These are phyloP conservation scores for Echeneis naucrates DNA, from an alignment of 2,797 vertebrate species.

Conservation along the genomic window DNA sequence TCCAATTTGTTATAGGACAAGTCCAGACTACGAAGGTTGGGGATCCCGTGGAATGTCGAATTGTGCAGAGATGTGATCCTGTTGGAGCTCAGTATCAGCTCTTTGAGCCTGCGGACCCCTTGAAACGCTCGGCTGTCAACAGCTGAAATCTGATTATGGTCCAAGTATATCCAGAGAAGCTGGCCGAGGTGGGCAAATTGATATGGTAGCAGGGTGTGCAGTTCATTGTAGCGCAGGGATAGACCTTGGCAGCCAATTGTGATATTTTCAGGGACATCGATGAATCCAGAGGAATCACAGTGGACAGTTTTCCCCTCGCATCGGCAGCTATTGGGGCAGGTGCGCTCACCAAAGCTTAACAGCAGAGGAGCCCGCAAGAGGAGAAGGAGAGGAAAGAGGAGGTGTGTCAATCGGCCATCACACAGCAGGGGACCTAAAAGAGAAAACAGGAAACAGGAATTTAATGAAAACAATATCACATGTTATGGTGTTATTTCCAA, in stretches of 20 bases:
- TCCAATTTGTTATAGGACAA: slow-evolving; percentile 98
- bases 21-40: slow-evolving; percentile 98
- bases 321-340: slow-evolving; percentile 94
- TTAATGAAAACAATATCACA: not conserved
- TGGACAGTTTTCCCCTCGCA: slow-evolving; percentile 99
- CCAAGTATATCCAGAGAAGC: slow-evolving; percentile 98
- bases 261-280: slow-evolving; percentile 97
- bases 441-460: slow-evolving; percentile 16
- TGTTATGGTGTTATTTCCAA: not conserved
- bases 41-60: slow-evolving; percentile 95
- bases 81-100: slow-evolving; percentile 98
- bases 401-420: slow-evolving; percentile 79
- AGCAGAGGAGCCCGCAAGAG: slow-evolving; percentile 81
- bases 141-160: slow-evolving; percentile 95
- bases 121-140: slow-evolving; percentile 97
- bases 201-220: slow-evolving; percentile 93
- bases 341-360: slow-evolving; percentile 91
- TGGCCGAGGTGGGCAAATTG: slow-evolving; percentile 98
- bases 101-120: slow-evolving; percentile 96
- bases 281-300: slow-evolving; percentile 94
- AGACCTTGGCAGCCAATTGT: slow-evolving; percentile 96
- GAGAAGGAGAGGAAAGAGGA: slow-evolving; percentile 82
- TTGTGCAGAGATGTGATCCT: slow-evolving; percentile 95
- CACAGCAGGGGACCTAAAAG: slow-evolving; percentile 77
- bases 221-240: slow-evolving; percentile 96